Evolutionary conservation across 2,113 vertebrate genomes (phyloP).

Genomic region (Cygnus atratus): DNA sequence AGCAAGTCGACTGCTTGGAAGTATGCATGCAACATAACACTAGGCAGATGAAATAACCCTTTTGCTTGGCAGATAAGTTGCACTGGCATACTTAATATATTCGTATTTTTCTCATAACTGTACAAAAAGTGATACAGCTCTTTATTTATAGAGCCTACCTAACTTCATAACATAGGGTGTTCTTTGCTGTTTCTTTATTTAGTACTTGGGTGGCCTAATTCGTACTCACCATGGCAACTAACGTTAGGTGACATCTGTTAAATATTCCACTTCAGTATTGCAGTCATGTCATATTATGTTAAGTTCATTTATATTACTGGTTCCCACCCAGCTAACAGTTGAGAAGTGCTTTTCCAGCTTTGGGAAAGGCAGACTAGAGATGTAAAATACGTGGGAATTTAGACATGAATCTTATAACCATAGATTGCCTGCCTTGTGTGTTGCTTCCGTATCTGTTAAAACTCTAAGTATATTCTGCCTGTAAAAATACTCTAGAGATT

Average conservation of each 20-base stretch:
- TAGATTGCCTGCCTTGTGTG: background rate
- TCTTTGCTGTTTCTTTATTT: slow-evolving; percentile 52
- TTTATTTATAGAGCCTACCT: slow-evolving; percentile 49
- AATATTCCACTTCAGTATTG: slow-evolving; percentile 51
- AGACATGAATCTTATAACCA: background rate
- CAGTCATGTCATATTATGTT: slow-evolving; percentile 1
- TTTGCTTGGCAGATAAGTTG: background rate
- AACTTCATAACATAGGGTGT: slow-evolving; percentile 24
- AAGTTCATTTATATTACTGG: background rate
- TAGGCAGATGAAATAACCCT: background rate
- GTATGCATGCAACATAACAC: background rate
- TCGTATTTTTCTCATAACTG: slow-evolving; percentile 17
- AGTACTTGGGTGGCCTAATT: slow-evolving; percentile 66
- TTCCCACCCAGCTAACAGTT: background rate
- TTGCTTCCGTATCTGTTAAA: background rate
- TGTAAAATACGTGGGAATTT: background rate
- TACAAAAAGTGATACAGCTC: slow-evolving; percentile 39
- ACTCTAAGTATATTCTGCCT: no score
- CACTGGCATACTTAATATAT: background rate
- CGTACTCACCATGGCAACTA: slow-evolving; percentile 61
- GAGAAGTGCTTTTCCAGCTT: slow-evolving; percentile 25
- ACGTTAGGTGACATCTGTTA: slow-evolving; percentile 55
- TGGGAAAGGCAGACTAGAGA: background rate
- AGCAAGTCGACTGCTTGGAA: background rate
- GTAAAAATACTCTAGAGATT: background rate